Conservation (phyloP, 2,113 vertebrate genomes). For the Vidua chalybeata region DNA sequence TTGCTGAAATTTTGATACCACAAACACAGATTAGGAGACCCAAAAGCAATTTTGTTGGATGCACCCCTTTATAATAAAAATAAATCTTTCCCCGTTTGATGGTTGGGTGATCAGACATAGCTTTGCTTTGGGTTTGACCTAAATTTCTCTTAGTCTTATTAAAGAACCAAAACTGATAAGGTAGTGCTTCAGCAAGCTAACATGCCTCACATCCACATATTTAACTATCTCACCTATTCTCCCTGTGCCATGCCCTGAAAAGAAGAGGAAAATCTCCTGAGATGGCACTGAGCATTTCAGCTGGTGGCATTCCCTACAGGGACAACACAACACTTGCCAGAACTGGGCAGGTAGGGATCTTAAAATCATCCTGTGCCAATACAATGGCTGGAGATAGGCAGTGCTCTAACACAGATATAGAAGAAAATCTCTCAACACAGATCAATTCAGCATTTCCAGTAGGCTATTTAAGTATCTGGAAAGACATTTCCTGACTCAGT, state of each 20-base stretch:
- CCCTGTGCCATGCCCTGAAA: not conserved
- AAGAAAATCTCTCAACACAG: not conserved
- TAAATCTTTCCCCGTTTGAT: not conserved
- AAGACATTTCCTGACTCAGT: not conserved
- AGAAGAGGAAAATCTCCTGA: not conserved
- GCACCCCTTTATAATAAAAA: not conserved
- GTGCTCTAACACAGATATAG: not conserved
- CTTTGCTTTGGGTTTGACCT: not conserved
- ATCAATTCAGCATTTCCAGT: not conserved
- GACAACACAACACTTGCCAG: not conserved
- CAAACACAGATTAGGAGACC: not conserved
- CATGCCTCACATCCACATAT: not conserved
- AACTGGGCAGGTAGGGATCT: not conserved
- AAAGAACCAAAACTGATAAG: not conserved
- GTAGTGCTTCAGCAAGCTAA: not conserved
- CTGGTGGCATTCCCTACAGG: not conserved
- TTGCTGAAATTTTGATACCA: not conserved
- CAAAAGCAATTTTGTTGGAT: not conserved
- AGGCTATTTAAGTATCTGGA: not conserved
- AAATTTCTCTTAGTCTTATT: slow-evolving; percentile 8
- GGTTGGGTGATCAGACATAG: not conserved
- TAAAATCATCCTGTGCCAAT: not conserved
- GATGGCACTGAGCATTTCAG: not conserved
- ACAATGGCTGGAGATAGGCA: not conserved
- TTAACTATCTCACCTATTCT: slow-evolving; percentile 7